These are phyloP conservation scores for Diloba caeruleocephala DNA, from an alignment of 2,888 invertebrate species.

Conservation along the genomic window DNA sequence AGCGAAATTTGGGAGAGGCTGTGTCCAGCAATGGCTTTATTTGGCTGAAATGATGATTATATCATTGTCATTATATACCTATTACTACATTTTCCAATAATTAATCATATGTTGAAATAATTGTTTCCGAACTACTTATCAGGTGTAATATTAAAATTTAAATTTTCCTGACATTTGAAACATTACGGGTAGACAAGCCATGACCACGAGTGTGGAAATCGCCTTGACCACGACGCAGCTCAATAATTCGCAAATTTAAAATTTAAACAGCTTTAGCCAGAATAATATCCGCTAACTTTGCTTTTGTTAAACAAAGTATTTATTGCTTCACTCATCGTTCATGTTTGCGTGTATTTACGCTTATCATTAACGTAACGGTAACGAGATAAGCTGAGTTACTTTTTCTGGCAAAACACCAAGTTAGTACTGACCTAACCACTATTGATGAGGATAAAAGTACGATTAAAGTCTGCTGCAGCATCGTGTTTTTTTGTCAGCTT, in stretches of 20 bases:
- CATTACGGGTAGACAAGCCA: slow-evolving; percentile 34
- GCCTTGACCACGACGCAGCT: slow-evolving; percentile 29
- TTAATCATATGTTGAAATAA: slow-evolving; percentile 5
- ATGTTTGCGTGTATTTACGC: neutral
- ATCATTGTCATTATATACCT: too few relatives aligned
- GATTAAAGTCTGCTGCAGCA: too few relatives aligned
- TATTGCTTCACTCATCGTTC: slow-evolving; percentile 12
- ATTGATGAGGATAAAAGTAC: too few relatives aligned
- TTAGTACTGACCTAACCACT: too few relatives aligned
- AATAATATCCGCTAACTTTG: slow-evolving; percentile 19
- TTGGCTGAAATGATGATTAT: too few relatives aligned
- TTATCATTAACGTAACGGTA: too few relatives aligned
- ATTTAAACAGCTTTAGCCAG: slow-evolving; percentile 21
- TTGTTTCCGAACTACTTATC: slow-evolving; percentile 15
- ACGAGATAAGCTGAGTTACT: slow-evolving; percentile 1
- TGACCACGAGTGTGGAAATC: slow-evolving; percentile 41
- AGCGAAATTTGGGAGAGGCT: too few relatives aligned
- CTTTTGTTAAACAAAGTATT: slow-evolving; percentile 27
- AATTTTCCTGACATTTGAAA: slow-evolving; percentile 35
- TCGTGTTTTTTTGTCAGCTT: too few relatives aligned
- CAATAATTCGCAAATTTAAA: slow-evolving; percentile 45
- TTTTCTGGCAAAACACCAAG: neutral
- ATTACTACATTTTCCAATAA: too few relatives aligned
- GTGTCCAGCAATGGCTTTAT: too few relatives aligned
- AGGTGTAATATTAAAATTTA: slow-evolving; percentile 36